These are phyloP conservation scores for Laothoe populi DNA, from an alignment of 2,888 invertebrate species.

Conservation along the genomic window DNA sequence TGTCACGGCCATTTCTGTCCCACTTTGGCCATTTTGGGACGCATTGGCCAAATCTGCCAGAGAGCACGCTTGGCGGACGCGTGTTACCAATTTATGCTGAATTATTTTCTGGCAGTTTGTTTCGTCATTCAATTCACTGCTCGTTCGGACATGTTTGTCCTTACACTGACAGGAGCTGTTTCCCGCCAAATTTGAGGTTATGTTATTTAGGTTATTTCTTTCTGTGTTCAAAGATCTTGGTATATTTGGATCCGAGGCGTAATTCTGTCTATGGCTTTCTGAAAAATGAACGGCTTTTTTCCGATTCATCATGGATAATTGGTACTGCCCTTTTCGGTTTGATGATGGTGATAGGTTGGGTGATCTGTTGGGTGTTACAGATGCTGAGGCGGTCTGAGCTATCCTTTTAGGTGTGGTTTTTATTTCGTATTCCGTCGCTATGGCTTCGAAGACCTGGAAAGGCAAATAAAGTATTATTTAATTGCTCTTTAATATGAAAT, in stretches of 20 bases:
- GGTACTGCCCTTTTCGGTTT: slow-evolving; percentile 66
- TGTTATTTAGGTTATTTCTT: slow-evolving; percentile 3
- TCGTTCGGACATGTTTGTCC: slow-evolving; percentile 28
- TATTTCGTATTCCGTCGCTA: slow-evolving; percentile 75
- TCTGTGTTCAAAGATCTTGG: slow-evolving; percentile 51
- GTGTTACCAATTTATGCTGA: slow-evolving; percentile 66
- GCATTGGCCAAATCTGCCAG: slow-evolving; percentile 60
- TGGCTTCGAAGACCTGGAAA: slow-evolving; percentile 76
- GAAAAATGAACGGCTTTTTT: slow-evolving; percentile 61
- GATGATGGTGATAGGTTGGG: slow-evolving; percentile 64
- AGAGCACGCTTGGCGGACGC: slow-evolving; percentile 68
- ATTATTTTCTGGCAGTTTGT: slow-evolving; percentile 54
- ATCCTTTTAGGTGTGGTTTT: slow-evolving; percentile 58
- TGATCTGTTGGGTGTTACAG: slow-evolving; percentile 63
- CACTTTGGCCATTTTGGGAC: not conserved
- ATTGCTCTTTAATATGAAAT: no score
- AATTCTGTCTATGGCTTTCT: slow-evolving; percentile 59
- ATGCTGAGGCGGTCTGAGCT: slow-evolving; percentile 57
- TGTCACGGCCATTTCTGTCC: not conserved
- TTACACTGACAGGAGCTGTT: slow-evolving; percentile 48
- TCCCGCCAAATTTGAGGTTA: slow-evolving; percentile 36
- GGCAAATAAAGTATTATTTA: no score
- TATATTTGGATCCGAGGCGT: slow-evolving; percentile 72
- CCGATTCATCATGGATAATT: slow-evolving; percentile 68
- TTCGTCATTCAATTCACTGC: slow-evolving; percentile 38